Evolutionary conservation across 2,113 vertebrate species (phyloP).

Genomic region (Coptodon bakossiorum): DNA sequence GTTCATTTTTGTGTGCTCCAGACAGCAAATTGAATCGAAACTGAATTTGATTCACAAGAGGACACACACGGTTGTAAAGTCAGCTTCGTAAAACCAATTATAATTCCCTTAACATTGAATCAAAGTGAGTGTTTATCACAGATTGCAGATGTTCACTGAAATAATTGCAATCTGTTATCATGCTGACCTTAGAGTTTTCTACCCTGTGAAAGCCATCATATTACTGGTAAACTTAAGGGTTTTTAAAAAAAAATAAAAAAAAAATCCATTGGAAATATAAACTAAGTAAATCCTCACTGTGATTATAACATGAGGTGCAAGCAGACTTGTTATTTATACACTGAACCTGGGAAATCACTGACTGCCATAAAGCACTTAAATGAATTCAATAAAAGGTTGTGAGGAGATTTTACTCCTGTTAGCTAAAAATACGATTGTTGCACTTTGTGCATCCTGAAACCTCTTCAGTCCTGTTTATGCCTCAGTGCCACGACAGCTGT

Average conservation of each 20-base stretch:
- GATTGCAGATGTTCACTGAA: not conserved
- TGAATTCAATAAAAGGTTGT: not conserved
- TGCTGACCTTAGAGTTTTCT: slow-evolving; percentile 36
- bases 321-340: not conserved
- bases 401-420: not conserved
- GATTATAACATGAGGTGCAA: not conserved
- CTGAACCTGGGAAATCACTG: not conserved
- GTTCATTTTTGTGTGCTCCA: not conserved
- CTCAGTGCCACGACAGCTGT: not conserved
- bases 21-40: not conserved
- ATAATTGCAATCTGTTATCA: slow-evolving; percentile 5
- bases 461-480: not conserved
- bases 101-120: not conserved
- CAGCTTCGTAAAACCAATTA: not conserved
- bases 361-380: not conserved
- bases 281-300: not conserved
- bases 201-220: not conserved
- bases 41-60: not conserved
- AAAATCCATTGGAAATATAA: not conserved
- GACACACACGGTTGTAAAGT: not conserved
- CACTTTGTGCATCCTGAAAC: not conserved
- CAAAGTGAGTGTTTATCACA: slow-evolving; percentile 15
- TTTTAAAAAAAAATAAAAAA: no score
- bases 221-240: not conserved
- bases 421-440: not conserved